Conservation (phyloP, 2,113 vertebrate species). For the Nothocercus julius region DNA sequence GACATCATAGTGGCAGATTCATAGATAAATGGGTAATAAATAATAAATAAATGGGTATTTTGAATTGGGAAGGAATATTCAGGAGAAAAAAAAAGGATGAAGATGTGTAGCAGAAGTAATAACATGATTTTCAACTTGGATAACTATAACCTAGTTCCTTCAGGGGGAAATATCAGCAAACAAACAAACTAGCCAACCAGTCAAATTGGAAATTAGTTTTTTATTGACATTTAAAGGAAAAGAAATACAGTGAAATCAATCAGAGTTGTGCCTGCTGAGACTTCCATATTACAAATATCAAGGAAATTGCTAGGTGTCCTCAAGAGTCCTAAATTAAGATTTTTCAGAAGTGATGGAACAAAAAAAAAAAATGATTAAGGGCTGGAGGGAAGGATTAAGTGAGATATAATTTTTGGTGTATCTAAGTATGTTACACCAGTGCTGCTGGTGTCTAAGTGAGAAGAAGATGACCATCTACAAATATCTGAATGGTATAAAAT, state of each 20-base stretch:
- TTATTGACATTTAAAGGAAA: constrained; percentile 13
- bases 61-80: not conserved
- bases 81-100: not conserved
- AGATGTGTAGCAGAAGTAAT: not conserved
- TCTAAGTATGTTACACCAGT: not conserved
- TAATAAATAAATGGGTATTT: not conserved
- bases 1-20: not conserved
- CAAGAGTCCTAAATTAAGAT: not conserved
- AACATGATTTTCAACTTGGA: constrained; percentile 38
- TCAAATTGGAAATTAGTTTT: not conserved
- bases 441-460: not conserved
- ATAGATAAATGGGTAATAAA: not conserved
- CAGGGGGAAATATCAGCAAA: constrained; percentile 16
- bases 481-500: not conserved
- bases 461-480: not conserved
- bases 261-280: not conserved
- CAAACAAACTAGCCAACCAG: constrained; percentile 23
- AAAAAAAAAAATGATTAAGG: not conserved
- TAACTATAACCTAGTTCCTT: constrained; percentile 4
- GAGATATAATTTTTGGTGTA: not conserved
- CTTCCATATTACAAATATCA: not conserved
- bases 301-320: not conserved
- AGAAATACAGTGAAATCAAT: constrained; percentile 1
- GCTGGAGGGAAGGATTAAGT: not conserved
- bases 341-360: not conserved